These are phyloP conservation scores for Zaprionus kolodkinae DNA, from an alignment of 1,140 invertebrate species.

Conservation along the genomic window DNA sequence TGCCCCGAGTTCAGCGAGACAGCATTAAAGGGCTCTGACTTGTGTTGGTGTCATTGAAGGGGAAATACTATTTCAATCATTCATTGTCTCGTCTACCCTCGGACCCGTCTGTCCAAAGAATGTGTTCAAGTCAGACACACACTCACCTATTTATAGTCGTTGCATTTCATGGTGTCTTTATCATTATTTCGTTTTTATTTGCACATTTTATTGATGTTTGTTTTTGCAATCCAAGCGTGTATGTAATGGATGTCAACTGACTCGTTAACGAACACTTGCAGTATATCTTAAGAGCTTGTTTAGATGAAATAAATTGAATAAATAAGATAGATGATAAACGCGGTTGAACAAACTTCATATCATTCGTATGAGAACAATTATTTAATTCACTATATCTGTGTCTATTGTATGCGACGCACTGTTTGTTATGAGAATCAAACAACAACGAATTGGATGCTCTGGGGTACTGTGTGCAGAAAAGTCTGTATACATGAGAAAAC, in stretches of 20 bases:
- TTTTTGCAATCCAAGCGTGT: conserved; percentile 40
- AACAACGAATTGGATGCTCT: background rate
- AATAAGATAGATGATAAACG: background rate
- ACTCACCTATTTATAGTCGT: conserved; percentile 25
- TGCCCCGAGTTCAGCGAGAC: background rate
- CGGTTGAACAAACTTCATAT: background rate
- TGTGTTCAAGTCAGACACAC: conserved; percentile 37
- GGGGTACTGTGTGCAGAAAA: conserved; percentile 37
- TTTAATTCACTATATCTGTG: background rate
- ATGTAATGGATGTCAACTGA: conserved; percentile 34
- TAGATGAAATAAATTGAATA: background rate
- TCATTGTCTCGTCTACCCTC: conserved; percentile 36
- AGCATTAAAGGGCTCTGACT: background rate
- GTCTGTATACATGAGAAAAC: conserved; percentile 40
- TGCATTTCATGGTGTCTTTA: conserved; percentile 45
- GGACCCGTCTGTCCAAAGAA: conserved; percentile 25
- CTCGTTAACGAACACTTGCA: conserved; percentile 10
- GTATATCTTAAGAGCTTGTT: conserved; percentile 7
- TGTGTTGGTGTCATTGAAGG: background rate
- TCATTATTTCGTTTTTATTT: conserved; percentile 46
- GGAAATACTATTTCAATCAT: conserved; percentile 25
- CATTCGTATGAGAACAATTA: background rate
- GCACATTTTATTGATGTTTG: conserved; percentile 45
- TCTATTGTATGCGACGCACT: background rate
- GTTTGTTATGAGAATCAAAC: background rate